phyloP scores from a whole-genome alignment of 2,113 vertebrate species.

The Charina bottae region DNA sequence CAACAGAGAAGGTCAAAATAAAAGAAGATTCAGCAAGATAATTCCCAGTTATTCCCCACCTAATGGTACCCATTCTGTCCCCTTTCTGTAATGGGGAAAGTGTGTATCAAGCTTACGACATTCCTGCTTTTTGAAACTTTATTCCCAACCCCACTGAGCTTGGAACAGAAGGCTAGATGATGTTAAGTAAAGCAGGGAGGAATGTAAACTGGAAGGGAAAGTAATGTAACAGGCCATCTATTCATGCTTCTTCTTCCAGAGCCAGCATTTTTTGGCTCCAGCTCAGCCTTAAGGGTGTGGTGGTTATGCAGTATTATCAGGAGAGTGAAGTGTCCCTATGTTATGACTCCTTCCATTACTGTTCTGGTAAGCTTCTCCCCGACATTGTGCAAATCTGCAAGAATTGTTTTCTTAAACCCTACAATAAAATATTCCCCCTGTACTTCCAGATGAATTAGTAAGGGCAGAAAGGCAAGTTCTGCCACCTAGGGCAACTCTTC shows the following conservation, averaged over 20 bases:
- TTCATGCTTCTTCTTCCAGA: background rate
- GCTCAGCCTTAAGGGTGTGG: background rate
- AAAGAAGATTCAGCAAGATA: background rate
- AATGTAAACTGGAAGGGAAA: background rate
- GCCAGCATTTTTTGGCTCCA: background rate
- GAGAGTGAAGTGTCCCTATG: background rate
- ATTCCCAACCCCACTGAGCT: background rate
- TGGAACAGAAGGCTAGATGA: background rate
- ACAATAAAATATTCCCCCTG: background rate
- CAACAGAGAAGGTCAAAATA: background rate
- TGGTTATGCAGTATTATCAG: background rate
- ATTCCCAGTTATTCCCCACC: background rate
- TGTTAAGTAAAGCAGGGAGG: background rate
- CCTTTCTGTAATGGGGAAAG: background rate
- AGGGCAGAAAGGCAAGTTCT: background rate
- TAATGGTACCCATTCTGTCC: accelerated
- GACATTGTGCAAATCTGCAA: background rate
- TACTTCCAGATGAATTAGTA: background rate
- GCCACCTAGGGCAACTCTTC: background rate
- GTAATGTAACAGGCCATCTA: background rate
- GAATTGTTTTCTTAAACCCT: conserved; percentile 8
- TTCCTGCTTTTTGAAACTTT: accelerated
- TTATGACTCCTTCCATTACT: background rate
- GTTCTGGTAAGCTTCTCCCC: background rate
- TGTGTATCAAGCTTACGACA: background rate